Evolutionary conservation across 2,113 vertebrate genomes (phyloP).

Genomic region (Himantopus leucocephalus): DNA sequence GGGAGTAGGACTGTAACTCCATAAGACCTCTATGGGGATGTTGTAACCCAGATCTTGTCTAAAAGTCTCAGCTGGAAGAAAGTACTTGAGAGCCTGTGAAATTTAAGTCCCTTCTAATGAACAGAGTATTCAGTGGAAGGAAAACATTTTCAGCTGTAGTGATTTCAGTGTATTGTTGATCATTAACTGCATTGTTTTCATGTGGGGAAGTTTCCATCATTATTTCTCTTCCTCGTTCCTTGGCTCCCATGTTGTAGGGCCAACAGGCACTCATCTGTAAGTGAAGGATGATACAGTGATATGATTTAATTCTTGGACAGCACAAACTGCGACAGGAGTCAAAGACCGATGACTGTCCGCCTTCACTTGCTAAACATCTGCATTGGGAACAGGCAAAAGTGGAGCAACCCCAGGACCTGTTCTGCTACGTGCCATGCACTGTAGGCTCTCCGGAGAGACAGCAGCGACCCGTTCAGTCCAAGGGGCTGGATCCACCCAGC

Average conservation of each 20-base stretch:
- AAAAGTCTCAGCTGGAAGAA: background rate
- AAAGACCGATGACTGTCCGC: background rate
- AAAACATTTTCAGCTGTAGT: background rate
- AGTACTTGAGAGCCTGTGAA: background rate
- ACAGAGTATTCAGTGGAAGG: background rate
- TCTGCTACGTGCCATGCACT: background rate
- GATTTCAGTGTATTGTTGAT: background rate
- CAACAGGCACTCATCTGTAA: background rate
- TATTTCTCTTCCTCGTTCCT: background rate
- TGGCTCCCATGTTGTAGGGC: background rate
- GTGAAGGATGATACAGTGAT: background rate
- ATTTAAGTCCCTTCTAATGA: background rate
- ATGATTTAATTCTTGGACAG: background rate
- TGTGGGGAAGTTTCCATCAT: background rate
- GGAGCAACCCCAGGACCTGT: background rate
- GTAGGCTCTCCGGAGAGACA: background rate
- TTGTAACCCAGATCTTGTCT: background rate
- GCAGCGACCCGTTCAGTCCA: too few species aligned
- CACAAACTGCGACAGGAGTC: background rate
- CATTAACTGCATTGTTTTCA: background rate
- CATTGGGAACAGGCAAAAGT: background rate
- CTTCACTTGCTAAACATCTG: background rate
- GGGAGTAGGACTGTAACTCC: background rate
- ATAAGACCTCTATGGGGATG: background rate
- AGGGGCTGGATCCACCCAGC: background rate